Evolutionary conservation across 2,888 invertebrate species (phyloP).

Genomic region (Lasius platythorax): DNA sequence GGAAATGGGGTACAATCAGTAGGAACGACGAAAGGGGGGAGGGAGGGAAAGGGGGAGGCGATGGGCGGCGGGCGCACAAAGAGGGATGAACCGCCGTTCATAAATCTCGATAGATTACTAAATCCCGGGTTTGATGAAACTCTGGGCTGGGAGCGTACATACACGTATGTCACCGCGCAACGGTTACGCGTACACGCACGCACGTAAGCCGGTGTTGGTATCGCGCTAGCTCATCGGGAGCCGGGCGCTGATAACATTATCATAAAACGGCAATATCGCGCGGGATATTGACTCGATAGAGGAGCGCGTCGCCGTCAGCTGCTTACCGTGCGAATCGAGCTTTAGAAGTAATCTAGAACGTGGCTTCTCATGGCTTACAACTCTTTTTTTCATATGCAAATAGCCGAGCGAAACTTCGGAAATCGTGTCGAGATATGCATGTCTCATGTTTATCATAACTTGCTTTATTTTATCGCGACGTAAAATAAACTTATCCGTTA

Average conservation of each 20-base stretch:
- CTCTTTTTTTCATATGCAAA: slow-evolving; percentile 75
- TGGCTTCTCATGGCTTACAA: slow-evolving; percentile 64
- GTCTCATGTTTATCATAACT: background rate
- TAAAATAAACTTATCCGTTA: background rate
- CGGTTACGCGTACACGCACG: slow-evolving; percentile 59
- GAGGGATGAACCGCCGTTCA: slow-evolving; percentile 83
- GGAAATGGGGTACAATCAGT: slow-evolving; percentile 78
- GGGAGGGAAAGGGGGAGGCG: background rate
- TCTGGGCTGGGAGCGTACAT: slow-evolving; percentile 70
- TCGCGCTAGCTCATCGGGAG: slow-evolving; percentile 84
- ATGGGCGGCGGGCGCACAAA: slow-evolving; percentile 72
- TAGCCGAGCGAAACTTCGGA: slow-evolving; percentile 38
- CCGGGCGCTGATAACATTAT: slow-evolving; percentile 86
- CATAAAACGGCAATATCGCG: slow-evolving; percentile 86
- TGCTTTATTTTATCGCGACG: background rate
- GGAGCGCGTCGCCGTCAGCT: slow-evolving; percentile 65
- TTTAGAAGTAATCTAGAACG: slow-evolving; percentile 77
- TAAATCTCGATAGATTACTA: slow-evolving; percentile 86
- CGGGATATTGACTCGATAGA: slow-evolving; percentile 79
- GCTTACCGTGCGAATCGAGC: slow-evolving; percentile 70
- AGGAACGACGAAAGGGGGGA: slow-evolving; percentile 65
- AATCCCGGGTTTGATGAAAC: slow-evolving; percentile 85
- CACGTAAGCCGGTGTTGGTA: slow-evolving; percentile 73
- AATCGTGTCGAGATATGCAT: background rate
- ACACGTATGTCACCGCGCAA: slow-evolving; percentile 70